Evolutionary conservation across 1,140 invertebrate species (phyloP), one percentile per base, ranked within the genome.

Genomic region (Pogonomyrmex barbatus): DNA sequence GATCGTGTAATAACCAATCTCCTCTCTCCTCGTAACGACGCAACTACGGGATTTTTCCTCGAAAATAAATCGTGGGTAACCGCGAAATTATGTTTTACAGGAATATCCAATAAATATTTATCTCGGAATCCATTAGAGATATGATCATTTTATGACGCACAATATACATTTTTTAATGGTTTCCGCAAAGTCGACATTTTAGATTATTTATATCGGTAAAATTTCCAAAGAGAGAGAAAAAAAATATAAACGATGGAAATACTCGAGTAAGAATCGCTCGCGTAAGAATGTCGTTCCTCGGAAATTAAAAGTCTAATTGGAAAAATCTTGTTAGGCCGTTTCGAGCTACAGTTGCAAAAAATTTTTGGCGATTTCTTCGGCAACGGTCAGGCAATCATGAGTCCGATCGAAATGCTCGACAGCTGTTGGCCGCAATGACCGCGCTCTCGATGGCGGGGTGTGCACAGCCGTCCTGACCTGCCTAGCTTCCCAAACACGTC

Each of bases 341-440:
- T 33, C 33, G 12, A 17, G 12, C 9, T 24, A 50, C 73, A n/a
- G 24, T 14, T 4, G 76, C 2, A n/a, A 9, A 83, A 77, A 47
- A 68, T 30, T 30, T 63, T 82, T 8, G 42, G 1, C 54, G 71
- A 81, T 62, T 45, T 75, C 4, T 45, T 56, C 56, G 60, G n/a
- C 54, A 65, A 67, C 82, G 71, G 60, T 60, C 82, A 24, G 24
- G 24, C 24, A 24, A 24, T 24, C 24, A 24, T 24, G 85, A 79
- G 12, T 90, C 89, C 86, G 85, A 82, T 77, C 83, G 81, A 89
- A 90, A 75, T 50, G 71, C 60, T 89, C 68, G 88, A 92, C 94
- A 95, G 94, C 94, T 95, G 94, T 93, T 93, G 10, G 85, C 87
- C 47, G 76, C 76, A 92, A 86, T 92, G 93, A 93, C 92, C 93